Evolutionary conservation across 2,797 vertebrate genomes (phyloP).

Genomic region (Gymnothorax reevesii): DNA sequence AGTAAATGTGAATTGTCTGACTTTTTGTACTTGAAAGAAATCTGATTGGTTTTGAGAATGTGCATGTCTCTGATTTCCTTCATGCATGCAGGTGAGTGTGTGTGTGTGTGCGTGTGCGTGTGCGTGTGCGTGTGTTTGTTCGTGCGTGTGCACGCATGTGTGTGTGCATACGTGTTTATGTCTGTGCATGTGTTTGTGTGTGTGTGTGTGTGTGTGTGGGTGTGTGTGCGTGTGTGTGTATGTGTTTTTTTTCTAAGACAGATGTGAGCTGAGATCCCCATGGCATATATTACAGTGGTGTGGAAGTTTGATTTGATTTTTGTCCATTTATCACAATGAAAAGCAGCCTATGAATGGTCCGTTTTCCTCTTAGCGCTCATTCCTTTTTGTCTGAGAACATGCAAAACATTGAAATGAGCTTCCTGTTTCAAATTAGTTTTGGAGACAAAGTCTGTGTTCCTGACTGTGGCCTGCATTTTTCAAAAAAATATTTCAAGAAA

Average conservation of each 20-base stretch:
- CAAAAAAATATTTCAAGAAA: not conserved
- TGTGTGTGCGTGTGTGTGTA: conserved; percentile 3
- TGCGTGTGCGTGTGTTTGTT: no score
- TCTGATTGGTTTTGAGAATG: not conserved
- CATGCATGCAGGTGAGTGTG: not conserved
- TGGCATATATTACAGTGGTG: conserved; percentile 25
- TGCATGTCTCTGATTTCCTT: no score
- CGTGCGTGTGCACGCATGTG: not conserved
- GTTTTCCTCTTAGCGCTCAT: conserved; percentile 61
- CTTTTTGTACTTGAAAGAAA: not conserved
- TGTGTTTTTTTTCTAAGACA: conserved; percentile 15
- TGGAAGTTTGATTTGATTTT: conserved; percentile 61
- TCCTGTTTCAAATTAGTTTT: conserved; percentile 10
- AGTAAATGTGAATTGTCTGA: not conserved
- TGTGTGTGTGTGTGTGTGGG: not conserved
- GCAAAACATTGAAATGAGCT: conserved; percentile 53
- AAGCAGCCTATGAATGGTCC: conserved; percentile 59
- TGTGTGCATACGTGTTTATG: no score
- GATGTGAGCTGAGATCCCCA: conserved; percentile 5
- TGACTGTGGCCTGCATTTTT: conserved; percentile 62
- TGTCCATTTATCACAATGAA: conserved; percentile 64
- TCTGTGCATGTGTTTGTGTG: no score
- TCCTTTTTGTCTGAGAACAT: conserved; percentile 63
- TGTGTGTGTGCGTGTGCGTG: not conserved
- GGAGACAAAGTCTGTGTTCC: not conserved